Evolutionary conservation across 1,140 invertebrate species (phyloP).

Genomic region (Myzus persicae): DNA sequence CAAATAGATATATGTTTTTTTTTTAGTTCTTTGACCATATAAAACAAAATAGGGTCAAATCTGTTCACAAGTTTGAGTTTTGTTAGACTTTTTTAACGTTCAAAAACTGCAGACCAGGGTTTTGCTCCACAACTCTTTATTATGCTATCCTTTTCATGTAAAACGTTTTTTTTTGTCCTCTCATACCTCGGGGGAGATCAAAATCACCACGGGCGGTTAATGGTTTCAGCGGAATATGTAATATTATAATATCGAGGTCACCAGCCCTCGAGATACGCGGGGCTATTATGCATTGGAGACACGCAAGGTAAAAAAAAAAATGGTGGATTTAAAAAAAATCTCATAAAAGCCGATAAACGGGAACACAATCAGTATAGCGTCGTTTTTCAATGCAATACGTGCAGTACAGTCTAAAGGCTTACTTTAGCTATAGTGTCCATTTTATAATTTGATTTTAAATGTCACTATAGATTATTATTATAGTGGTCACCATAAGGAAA

Average conservation of each 20-base stretch:
- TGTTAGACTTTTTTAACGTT: conserved; percentile 24
- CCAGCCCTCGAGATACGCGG: conserved; percentile 37
- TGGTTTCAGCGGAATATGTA: conserved; percentile 42
- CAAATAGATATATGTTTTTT: neutral
- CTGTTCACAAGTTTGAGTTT: neutral
- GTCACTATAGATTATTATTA: neutral
- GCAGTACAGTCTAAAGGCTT: neutral
- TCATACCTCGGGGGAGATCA: conserved; percentile 43
- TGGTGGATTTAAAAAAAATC: neutral
- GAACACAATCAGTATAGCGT: neutral
- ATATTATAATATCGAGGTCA: conserved; percentile 56
- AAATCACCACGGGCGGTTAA: conserved; percentile 53
- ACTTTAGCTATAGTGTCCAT: neutral
- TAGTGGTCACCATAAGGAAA: neutral
- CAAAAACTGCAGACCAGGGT: neutral
- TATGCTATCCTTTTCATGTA: conserved; percentile 42
- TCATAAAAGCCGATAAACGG: conserved; percentile 4
- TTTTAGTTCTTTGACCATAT: neutral
- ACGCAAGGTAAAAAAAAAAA: conserved; percentile 26
- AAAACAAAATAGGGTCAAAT: neutral
- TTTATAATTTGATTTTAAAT: conserved; percentile 15
- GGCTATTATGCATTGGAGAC: conserved; percentile 18
- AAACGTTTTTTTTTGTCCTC: conserved; percentile 48
- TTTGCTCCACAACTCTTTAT: neutral
- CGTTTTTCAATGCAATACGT: conserved; percentile 12